Evolutionary conservation across 2,797 vertebrate genomes (phyloP).

Genomic region (Vipera latastei): DNA sequence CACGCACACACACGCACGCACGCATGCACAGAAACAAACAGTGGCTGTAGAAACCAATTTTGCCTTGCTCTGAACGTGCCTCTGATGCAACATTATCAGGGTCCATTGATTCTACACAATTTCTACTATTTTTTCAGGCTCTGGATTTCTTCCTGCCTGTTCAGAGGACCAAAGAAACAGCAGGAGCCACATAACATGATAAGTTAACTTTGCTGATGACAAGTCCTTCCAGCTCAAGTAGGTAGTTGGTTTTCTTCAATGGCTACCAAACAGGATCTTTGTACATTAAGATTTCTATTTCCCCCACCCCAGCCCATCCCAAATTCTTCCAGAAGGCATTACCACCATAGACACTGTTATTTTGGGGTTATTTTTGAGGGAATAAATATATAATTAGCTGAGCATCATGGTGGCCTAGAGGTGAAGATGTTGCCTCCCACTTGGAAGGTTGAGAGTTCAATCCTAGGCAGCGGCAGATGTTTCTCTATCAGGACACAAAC

Average conservation of each 20-base stretch:
- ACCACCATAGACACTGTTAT: conserved; percentile 35
- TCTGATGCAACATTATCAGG: conserved; percentile 14
- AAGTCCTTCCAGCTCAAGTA: conserved; percentile 47
- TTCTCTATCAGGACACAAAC: not conserved
- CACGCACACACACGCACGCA: not conserved
- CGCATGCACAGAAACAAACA: not conserved
- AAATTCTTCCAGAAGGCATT: conserved; percentile 24
- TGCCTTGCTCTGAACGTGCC: conserved; percentile 33
- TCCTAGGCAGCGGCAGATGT: not conserved
- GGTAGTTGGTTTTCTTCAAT: conserved; percentile 47
- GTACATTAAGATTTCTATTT: conserved; percentile 34
- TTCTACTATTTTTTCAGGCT: conserved; percentile 25
- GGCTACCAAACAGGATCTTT: conserved; percentile 43
- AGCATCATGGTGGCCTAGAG: not conserved
- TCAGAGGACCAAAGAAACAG: conserved; percentile 40
- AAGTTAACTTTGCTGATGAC: conserved; percentile 49
- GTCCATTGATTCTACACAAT: conserved; percentile 34
- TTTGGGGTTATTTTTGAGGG: conserved; percentile 38
- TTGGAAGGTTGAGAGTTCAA: not conserved
- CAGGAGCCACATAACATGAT: conserved; percentile 30
- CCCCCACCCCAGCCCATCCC: not conserved
- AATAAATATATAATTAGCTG: conserved; percentile 11
- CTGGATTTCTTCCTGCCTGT: conserved; percentile 20
- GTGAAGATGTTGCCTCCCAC: not conserved
- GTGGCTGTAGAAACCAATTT: conserved; percentile 31